phyloP scores from a whole-genome alignment of 2,888 invertebrate genomes.

The Thymelicus acteon region DNA sequence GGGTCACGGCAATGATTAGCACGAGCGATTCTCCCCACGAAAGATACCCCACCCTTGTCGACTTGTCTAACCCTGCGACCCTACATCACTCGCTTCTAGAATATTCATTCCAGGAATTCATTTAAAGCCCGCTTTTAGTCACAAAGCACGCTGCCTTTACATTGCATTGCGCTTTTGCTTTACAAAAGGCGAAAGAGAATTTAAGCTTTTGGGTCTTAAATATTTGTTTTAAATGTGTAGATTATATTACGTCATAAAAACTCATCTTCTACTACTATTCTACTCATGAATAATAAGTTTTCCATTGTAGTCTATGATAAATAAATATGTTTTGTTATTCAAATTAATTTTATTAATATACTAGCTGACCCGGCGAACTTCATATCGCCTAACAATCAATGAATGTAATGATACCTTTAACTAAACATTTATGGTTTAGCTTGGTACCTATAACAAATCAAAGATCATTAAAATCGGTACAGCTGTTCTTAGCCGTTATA shows the following conservation, averaged over 20 bases:
- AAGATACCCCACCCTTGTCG: conserved; percentile 42
- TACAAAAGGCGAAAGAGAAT: conserved; percentile 6
- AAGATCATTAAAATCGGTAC: no score
- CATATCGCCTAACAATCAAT: no score
- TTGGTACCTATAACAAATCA: no score
- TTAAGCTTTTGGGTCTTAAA: conserved; percentile 5
- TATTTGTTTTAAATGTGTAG: not conserved
- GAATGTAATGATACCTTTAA: no score
- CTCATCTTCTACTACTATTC: no score
- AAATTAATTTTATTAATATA: no score
- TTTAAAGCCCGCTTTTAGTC: conserved; percentile 18
- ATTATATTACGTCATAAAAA: no score
- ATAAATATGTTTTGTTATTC: no score
- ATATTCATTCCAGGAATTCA: conserved; percentile 34
- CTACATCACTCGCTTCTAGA: conserved; percentile 48
- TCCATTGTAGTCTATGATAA: not conserved
- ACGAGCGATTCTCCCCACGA: conserved; percentile 69
- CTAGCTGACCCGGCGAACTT: no score
- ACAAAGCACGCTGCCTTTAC: conserved; percentile 23
- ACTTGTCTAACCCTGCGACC: conserved; percentile 57
- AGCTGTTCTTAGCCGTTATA: no score
- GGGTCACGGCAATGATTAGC: conserved; percentile 77
- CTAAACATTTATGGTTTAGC: no score
- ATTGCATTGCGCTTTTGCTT: conserved; percentile 9
- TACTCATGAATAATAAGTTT: not conserved